Percentiles rank a stretch among this genome's conserved stretches.
phyloP scores from a whole-genome alignment of 2,797 vertebrate species.

The Bradypodion pumilum region DNA sequence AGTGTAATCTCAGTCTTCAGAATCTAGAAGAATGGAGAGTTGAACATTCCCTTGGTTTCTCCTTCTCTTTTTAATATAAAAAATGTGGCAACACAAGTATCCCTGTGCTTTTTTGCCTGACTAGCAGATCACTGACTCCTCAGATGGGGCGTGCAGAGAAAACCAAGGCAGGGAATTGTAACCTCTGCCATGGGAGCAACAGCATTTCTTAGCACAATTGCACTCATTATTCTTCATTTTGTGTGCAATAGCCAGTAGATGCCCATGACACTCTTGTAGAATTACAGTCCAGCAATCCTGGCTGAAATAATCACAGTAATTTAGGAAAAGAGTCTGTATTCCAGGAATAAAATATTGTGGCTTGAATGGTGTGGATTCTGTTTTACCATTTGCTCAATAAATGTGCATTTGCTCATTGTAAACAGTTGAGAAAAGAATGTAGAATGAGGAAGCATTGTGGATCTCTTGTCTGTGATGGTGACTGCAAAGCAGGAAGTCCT shows the following conservation, averaged over 20 bases:
- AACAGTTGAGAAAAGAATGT: not conserved
- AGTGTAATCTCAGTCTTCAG: not conserved
- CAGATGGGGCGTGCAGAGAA: not conserved
- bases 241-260: not conserved
- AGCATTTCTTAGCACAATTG: not conserved
- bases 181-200: not conserved
- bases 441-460: slow-evolving; percentile 16
- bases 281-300: not conserved
- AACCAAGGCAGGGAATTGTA: not conserved
- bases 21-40: not conserved
- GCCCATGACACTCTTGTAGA: not conserved
- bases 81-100: not conserved
- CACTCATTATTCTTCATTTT: not conserved
- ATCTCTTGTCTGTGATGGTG: not conserved
- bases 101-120: not conserved
- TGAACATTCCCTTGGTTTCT: not conserved
- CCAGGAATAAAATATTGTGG: not conserved
- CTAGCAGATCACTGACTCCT: not conserved
- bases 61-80: not conserved
- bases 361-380: not conserved
- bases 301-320: not conserved
- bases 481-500: not conserved
- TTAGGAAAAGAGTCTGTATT: not conserved
- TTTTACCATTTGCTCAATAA: not conserved
- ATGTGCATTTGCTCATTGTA: not conserved